Percentiles rank a stretch among this genome's conserved stretches.
Conservation (phyloP, 1,140 invertebrate genomes). For the Zaprionus vittiger region DNA sequence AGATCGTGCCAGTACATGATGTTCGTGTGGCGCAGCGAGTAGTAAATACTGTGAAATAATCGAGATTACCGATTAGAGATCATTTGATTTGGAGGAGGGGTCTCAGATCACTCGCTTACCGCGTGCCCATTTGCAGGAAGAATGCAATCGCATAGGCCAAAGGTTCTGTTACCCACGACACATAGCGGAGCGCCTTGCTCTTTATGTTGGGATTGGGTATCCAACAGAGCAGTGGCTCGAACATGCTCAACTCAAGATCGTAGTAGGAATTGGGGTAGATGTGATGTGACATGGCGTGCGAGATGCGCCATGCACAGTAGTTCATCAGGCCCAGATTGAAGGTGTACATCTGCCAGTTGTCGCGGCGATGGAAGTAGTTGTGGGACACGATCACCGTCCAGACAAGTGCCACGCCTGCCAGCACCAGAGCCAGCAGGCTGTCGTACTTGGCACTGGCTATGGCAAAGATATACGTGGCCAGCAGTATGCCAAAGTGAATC, state of each 20-base stretch:
- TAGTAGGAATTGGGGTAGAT: conserved; percentile 91
- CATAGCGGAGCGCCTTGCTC: conserved; percentile 81
- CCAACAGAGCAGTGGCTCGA: conserved; percentile 90
- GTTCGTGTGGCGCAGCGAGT: conserved; percentile 68
- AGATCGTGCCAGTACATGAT: conserved; percentile 83
- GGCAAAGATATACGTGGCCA: conserved; percentile 85
- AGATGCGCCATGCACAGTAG: conserved; percentile 90
- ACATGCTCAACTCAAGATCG: conserved; percentile 90
- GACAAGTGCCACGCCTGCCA: conserved; percentile 86
- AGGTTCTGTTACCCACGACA: conserved; percentile 85
- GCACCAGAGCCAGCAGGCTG: conserved; percentile 83
- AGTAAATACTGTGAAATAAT: conserved; percentile 64
- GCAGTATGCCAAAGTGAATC: conserved; percentile 82
- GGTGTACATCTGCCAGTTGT: conserved; percentile 93
- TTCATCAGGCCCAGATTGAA: conserved; percentile 89
- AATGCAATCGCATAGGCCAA: conserved; percentile 85
- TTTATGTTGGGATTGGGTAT: conserved; percentile 86
- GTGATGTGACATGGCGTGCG: conserved; percentile 92
- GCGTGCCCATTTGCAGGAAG: conserved; percentile 70
- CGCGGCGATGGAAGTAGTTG: conserved; percentile 92
- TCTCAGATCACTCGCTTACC: conserved; percentile 57
- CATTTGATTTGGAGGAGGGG: conserved; percentile 18
- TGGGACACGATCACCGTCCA: conserved; percentile 88
- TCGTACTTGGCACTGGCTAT: conserved; percentile 85
- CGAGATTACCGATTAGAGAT: conserved; percentile 14